phyloP scores from a whole-genome alignment of 2,113 vertebrate species.

The Cryptotis parvus region DNA sequence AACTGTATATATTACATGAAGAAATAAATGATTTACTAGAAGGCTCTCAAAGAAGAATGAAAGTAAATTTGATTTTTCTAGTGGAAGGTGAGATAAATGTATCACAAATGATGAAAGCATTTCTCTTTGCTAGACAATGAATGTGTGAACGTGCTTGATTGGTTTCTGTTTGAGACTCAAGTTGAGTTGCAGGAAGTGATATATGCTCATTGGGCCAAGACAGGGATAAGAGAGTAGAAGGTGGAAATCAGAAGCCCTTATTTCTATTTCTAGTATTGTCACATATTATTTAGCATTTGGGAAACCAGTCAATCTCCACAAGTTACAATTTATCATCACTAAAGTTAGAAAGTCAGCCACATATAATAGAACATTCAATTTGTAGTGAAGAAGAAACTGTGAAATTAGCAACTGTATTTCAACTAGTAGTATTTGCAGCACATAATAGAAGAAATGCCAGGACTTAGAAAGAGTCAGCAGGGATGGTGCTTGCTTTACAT shows the following conservation, averaged over 20 bases:
- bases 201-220: background rate
- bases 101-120: conserved; percentile 27
- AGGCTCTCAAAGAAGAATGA: background rate
- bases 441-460: background rate
- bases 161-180: background rate
- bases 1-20: conserved; percentile 53
- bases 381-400: background rate
- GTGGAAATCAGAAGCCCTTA: background rate
- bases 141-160: too few relatives aligned
- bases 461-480: too few relatives aligned
- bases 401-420: conserved; percentile 1
- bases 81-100: conserved; percentile 14
- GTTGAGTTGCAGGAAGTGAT: background rate
- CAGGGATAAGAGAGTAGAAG: background rate
- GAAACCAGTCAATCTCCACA: background rate
- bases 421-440: background rate
- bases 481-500: too few relatives aligned
- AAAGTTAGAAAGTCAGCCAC: background rate
- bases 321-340: background rate
- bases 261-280: background rate
- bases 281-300: background rate
- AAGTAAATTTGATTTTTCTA: conserved; percentile 16
- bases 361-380: background rate
- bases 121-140: background rate
- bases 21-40: conserved; percentile 29